Evolutionary conservation across 2,888 invertebrate genomes (phyloP).

Genomic region (Platerodrilus igneus): DNA sequence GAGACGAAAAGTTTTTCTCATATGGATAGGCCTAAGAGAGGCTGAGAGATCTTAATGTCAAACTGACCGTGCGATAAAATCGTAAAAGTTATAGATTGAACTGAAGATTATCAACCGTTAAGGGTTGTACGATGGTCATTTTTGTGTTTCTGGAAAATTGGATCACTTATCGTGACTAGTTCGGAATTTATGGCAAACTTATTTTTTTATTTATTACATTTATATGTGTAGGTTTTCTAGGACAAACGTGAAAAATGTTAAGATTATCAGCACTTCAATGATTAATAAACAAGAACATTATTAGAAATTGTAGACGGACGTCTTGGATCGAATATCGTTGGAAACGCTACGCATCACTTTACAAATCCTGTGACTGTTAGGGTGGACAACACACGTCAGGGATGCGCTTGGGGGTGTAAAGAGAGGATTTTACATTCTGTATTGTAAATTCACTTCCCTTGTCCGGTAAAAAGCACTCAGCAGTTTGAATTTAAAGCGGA

Average conservation of each 20-base stretch:
- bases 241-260: too few species aligned
- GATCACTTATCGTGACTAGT: slow-evolving; percentile 36
- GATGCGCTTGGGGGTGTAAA: slow-evolving; percentile 30
- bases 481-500: slow-evolving; percentile 45
- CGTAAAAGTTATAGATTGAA: slow-evolving; percentile 46
- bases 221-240: too few species aligned
- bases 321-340: slow-evolving; percentile 26
- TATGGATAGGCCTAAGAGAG: slow-evolving; percentile 11
- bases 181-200: slow-evolving; percentile 15
- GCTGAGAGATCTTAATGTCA: slow-evolving; percentile 25
- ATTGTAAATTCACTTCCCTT: slow-evolving; percentile 52
- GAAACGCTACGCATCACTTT: slow-evolving; percentile 37
- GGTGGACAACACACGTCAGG: slow-evolving; percentile 44
- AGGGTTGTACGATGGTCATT: slow-evolving; percentile 44
- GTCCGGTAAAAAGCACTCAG: slow-evolving; percentile 49
- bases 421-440: slow-evolving; percentile 39
- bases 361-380: slow-evolving; percentile 47
- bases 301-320: slow-evolving; percentile 20
- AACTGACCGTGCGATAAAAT: slow-evolving; percentile 44
- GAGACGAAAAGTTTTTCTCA: slow-evolving; percentile 17
- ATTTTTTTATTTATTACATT: slow-evolving; percentile 1
- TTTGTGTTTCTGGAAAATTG: slow-evolving; percentile 42
- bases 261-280: too few species aligned
- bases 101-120: slow-evolving; percentile 45
- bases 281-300: too few species aligned